Base-by-base conservation (phyloP, 2,797 vertebrate genomes). In the Crypturellus tataupa region DNA sequence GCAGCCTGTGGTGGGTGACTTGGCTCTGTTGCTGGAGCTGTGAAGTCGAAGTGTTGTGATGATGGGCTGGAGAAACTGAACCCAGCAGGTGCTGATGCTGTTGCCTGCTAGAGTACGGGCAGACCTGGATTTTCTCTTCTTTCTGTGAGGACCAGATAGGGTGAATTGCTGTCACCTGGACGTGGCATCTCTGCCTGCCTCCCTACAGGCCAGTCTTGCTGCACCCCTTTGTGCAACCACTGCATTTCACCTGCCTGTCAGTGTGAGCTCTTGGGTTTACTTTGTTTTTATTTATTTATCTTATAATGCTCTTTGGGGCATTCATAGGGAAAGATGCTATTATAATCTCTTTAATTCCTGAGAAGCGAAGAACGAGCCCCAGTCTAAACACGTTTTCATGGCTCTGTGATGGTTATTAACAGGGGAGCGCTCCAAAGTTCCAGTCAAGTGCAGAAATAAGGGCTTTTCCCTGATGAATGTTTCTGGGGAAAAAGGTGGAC, bases 371-470 rank as follows among this genome's bases (percentile, higher is more conserved):
- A 63, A 63, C 31, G 75, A 91, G 47, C 59, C 24, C 9, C 21
- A 37, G 47, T 70, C 62, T 67, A 44, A 80, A 72, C 84, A 73
- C 68, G n/a, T 31, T 58, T 63, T 80, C 0, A 0, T 23, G 81
- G 73, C 29, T 83, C 69, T 39, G 46, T 25, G 70, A 35, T n/a
- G 42, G 33, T 90, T 53, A 46, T 59, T 63, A 68, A 77, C 68
- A 21, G 33, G 51, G 93, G 73, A 91, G 62, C 37, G 27, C 81
- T 92, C 72, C 40, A 7, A 19, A 87, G 40, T 77, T 91, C 64
- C 70, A 88, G 67, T 84, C 70, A 81, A 80, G 70, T 40, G 33
- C 56, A 89, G 85, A 70, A 95, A 81, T 91, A 83, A 83, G 56
- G 35, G 37, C 67, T 88, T 80, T 86, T 53, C 35, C 86, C 35